Percentiles rank a stretch among this genome's conserved stretches.
Conservation (phyloP, 2,113 vertebrate species). For the Crypturellus undulatus region DNA sequence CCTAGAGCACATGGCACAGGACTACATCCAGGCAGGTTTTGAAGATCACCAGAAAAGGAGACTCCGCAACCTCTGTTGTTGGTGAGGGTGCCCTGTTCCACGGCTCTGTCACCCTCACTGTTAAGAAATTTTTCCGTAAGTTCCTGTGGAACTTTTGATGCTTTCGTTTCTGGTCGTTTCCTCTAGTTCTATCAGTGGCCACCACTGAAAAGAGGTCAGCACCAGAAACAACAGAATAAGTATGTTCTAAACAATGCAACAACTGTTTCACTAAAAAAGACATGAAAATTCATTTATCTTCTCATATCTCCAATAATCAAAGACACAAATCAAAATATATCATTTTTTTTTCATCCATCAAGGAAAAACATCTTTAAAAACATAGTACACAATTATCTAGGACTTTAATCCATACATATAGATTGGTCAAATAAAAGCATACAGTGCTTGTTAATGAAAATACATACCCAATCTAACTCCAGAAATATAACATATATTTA, state of each 20-base stretch:
- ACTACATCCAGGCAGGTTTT: too few species aligned
- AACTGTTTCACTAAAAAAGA: background rate
- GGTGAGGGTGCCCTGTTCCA: too few species aligned
- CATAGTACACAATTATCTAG: background rate
- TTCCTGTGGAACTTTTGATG: too few species aligned
- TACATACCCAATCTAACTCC: background rate
- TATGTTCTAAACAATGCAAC: background rate
- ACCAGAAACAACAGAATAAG: background rate
- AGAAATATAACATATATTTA: background rate
- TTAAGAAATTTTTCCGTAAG: too few species aligned
- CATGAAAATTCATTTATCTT: accelerated
- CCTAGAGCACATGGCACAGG: too few species aligned
- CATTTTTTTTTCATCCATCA: background rate
- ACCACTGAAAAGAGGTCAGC: too few species aligned
- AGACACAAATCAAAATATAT: background rate
- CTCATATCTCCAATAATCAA: background rate
- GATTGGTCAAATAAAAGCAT: background rate
- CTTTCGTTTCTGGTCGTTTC: too few species aligned
- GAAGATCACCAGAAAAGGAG: too few species aligned
- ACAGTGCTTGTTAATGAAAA: background rate
- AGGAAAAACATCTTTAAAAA: background rate
- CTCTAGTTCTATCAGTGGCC: too few species aligned
- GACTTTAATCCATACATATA: background rate
- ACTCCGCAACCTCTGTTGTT: too few species aligned
- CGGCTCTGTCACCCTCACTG: too few species aligned